Evolutionary conservation across 2,797 vertebrate genomes (phyloP), one percentile per base, ranked within the genome.

Genomic region (Rhabdomys pumilio): DNA sequence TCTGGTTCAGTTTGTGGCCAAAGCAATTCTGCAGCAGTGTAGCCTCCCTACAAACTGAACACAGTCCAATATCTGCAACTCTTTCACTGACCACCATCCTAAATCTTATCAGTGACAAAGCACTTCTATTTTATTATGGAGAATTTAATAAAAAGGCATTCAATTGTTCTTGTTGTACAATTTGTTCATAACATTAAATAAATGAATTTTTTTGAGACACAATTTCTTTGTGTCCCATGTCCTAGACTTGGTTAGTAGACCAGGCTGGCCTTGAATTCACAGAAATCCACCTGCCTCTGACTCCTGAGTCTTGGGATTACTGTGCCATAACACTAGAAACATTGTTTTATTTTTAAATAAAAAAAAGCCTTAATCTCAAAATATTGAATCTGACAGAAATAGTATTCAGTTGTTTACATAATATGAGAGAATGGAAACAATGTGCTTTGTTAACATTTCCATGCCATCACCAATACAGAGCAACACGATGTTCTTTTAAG

Each of bases 101-200:
- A 95, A 41, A 31, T 44, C 47, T 94, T 89, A n/a, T 93, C 29
- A 92, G 13, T 85, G 59, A 65, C 34, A 91, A 69, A 63, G 13
- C 29, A 20, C 1, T 9, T 92, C 95, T 4, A 38, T 87, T 87
- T 15, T 79, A 86, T 69, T 34, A 61, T 20, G 19, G 2, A 6
- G 80, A 76, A 91, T 81, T 91, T 41, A 67, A 91, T 91, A 26
- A 22, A 82, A 24, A 41, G 44, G 29, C 31, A 82, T 80, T 26
- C 69, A 57, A 95, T 81, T 95, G 96, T 93, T 7, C 9, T 0
- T 73, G 2, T 76, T 67, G 47, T 20, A 87, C 31, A 93, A 50
- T 65, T 82, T 92, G 24, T 90, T 41, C 85, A 55, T 75, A 80
- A 41, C 19, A 61, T 2, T 50, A 38, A 83, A 38, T 8, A 47